Base-by-base conservation (phyloP, 2,797 vertebrate species). In the Poeciliopsis presidionis region DNA sequence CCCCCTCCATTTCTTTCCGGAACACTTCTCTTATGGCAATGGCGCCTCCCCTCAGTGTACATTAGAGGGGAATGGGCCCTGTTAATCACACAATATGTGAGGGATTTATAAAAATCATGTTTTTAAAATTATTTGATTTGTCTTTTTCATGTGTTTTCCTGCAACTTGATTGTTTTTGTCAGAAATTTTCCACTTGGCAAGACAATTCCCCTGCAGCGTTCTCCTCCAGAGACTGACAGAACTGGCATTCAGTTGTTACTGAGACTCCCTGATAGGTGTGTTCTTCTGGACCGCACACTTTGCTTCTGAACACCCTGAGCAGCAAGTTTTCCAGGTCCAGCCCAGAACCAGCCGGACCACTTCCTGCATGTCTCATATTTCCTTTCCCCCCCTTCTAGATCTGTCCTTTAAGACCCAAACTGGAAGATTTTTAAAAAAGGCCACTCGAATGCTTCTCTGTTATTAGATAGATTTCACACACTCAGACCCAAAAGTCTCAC, bases 401-500 rank as follows among this genome's bases (percentile, higher is more conserved):
- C 33, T 20, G 22, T 33, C 53, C 47, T 30, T 30, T 59, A 72
- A 43, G 85, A 70, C 63, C 55, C 51, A n/a, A 72, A 76, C 51
- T 72, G 36, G n/a, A 14, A 7, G 33, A 33, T 59, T 47, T 22
- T 1, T 53, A 8, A 2, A 1, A 46, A 82, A 55, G 74, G 69
- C 70, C 46, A 16, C 12, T 71, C 7, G 53, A 76, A 11, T 2
- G 74, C 80, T 22, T 36, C 72, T 69, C 8, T 63, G 87, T 89
- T 83, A 92, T 93, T 90, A 92, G 89, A 83, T 89, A 72, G 85
- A 90, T 94, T 91, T 86, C 87, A 83, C 77, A 47, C 81, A 71
- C 73, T 45, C 76, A 75, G 16, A 46, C 55, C 76, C 51, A 72
- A 84, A 65, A 87, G 73, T 79, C 82, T 80, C 84, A 87, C 80